phyloP scores from a whole-genome alignment of 2,888 invertebrate species.

The Ochropleura leucogaster region DNA sequence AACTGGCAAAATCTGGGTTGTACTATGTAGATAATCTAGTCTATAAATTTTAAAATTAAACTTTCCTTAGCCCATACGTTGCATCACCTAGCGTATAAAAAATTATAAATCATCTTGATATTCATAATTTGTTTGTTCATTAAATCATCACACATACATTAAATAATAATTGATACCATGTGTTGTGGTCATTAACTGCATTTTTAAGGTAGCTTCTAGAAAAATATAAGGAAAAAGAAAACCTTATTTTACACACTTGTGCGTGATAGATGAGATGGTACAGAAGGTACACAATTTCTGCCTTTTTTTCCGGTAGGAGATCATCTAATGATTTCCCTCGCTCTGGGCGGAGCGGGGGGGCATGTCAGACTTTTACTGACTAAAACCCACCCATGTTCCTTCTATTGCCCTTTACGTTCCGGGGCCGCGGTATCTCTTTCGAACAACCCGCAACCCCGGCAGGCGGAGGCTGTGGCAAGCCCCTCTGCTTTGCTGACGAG shows the following conservation, averaged over 20 bases:
- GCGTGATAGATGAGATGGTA: neutral
- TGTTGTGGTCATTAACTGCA: neutral
- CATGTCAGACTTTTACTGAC: no score
- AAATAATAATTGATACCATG: conserved; percentile 9
- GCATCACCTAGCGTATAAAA: conserved; percentile 4
- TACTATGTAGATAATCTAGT: neutral
- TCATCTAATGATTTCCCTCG: no score
- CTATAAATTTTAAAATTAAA: neutral
- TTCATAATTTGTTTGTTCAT: conserved; percentile 13
- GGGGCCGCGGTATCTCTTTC: no score
- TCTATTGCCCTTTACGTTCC: no score
- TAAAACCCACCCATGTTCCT: no score
- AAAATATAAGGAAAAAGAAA: neutral
- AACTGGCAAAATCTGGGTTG: neutral
- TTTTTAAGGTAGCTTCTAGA: neutral
- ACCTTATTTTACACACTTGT: neutral
- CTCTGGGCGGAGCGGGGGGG: no score
- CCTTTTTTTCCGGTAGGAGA: no score
- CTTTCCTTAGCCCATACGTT: neutral
- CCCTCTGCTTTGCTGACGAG: no score
- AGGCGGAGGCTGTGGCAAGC: no score
- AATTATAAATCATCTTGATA: conserved; percentile 4
- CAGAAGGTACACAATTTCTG: neutral
- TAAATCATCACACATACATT: neutral
- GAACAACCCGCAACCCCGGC: no score